Base-by-base conservation (phyloP, 2,888 invertebrate genomes). In the Prosapia bicincta region DNA sequence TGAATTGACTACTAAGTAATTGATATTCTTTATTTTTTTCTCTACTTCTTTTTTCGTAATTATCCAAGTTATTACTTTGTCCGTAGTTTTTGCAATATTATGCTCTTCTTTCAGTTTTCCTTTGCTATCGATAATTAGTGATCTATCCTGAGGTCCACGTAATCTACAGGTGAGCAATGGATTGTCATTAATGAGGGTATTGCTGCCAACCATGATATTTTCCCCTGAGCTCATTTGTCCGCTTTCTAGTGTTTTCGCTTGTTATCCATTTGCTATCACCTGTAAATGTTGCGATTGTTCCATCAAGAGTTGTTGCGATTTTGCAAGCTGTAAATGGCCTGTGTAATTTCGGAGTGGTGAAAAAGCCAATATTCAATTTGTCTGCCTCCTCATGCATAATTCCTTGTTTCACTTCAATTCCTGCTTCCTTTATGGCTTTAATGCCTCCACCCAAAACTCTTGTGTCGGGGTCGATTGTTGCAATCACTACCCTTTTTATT, bases 261-360 rank as follows among this genome's bases (percentile, higher is more conserved):
- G 72, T 76, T 20, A 76, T 76, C 76, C 76, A 76, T 54, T 76
- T 76, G 26, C 76, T 76, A 26, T 72, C 71, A 3, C 76, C 76
- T 5, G 68, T 72, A 26, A 30, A 26, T 1, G 54, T 24, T 15
- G 76, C 76, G 3, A 72, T 76, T 43, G 68, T 71, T 6, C 76
- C 76, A 38, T 76, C 74, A 25, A 73, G 23, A 1, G 73, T 74
- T 23, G 74, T 71, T 0, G 76, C 76, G 7, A 76, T 28, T 38
- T 76, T 76, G 24, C 73, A 74, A 9, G 73, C 32, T 25, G 74
- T 66, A 26, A 28, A 76, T 9, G 76, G 76, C 3, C 73, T 26
- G 3, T 66, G 30, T 7, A 24, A 43, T 23, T 23, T 28, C 38
- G 26, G 73, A 7, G 32, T 74, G 0, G 70, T 70, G 25, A 77